These are phyloP conservation scores for Parnassius orleans DNA, from an alignment of 2,888 invertebrate species.

Conservation along the genomic window DNA sequence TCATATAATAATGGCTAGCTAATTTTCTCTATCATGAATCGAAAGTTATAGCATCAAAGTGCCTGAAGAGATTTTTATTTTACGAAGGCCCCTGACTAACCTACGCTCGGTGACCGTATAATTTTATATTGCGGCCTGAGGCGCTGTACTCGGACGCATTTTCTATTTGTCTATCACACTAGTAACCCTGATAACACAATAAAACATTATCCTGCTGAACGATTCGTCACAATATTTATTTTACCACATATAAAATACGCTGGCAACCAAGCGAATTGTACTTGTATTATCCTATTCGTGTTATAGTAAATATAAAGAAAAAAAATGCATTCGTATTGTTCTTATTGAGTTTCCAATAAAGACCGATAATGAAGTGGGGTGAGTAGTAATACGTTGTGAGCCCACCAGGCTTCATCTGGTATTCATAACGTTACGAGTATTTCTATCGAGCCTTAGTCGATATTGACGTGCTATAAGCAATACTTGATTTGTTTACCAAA, in stretches of 20 bases:
- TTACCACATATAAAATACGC: conserved; percentile 46
- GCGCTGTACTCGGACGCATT: conserved; percentile 22
- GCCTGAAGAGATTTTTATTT: conserved; percentile 27
- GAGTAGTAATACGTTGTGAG: conserved; percentile 46
- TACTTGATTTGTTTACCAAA: conserved; percentile 40
- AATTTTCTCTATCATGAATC: conserved; percentile 56
- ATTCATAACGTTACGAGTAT: conserved; percentile 57
- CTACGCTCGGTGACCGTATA: conserved; percentile 24
- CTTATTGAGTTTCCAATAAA: conserved; percentile 64
- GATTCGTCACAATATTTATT: conserved; percentile 43
- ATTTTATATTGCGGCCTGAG: conserved; percentile 26
- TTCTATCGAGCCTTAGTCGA: conserved; percentile 45
- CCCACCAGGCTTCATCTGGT: conserved; percentile 50
- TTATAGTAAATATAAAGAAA: conserved; percentile 41
- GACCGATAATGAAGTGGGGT: conserved; percentile 58
- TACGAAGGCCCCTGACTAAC: conserved; percentile 20
- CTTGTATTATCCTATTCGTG: conserved; percentile 29
- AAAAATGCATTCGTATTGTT: conserved; percentile 48
- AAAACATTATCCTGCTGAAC: conserved; percentile 36
- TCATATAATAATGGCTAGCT: conserved; percentile 57
- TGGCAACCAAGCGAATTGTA: conserved; percentile 38
- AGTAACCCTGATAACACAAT: conserved; percentile 42
- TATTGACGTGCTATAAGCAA: conserved; percentile 39
- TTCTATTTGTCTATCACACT: conserved; percentile 34
- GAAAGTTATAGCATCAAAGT: conserved; percentile 37